These are phyloP conservation scores for Macquaria ambigua DNA, from an alignment of 2,113 vertebrate genomes.

Conservation along the genomic window DNA sequence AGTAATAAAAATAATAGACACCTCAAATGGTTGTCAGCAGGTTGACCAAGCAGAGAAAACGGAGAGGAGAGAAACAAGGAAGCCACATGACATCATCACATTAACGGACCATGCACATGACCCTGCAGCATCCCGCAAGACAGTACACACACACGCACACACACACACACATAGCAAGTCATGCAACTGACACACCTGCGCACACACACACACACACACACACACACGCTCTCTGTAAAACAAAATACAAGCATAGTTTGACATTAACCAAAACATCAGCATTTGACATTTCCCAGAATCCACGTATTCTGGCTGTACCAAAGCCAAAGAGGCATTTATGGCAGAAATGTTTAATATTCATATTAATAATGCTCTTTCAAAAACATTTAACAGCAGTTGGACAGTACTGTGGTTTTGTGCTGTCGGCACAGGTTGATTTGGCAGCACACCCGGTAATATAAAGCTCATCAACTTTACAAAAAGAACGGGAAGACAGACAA, in stretches of 20 bases:
- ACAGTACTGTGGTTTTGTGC: slow-evolving; percentile 60
- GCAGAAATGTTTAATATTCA: slow-evolving; percentile 69
- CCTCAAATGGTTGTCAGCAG: slow-evolving; percentile 70
- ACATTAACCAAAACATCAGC: slow-evolving; percentile 70
- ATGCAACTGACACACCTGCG: too few species aligned
- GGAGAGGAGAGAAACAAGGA: slow-evolving; percentile 55
- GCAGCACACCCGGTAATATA: slow-evolving; percentile 67
- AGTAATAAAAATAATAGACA: slow-evolving; percentile 76
- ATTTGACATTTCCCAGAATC: slow-evolving; percentile 70
- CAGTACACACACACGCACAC: slow-evolving; percentile 40
- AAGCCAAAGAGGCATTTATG: slow-evolving; percentile 78
- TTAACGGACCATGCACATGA: slow-evolving; percentile 76
- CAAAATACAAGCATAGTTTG: slow-evolving; percentile 60
- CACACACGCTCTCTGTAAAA: slow-evolving; percentile 49
- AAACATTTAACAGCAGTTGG: slow-evolving; percentile 74
- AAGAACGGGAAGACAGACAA: slow-evolving; percentile 56
- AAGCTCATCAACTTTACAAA: slow-evolving; percentile 73
- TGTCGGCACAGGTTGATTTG: slow-evolving; percentile 64
- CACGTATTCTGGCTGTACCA: slow-evolving; percentile 64
- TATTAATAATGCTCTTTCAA: slow-evolving; percentile 54
- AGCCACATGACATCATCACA: slow-evolving; percentile 71
- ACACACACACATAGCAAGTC: slow-evolving; percentile 61
- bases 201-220: slow-evolving; percentile 30
- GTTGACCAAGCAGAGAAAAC: slow-evolving; percentile 65
- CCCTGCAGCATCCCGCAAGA: slow-evolving; percentile 68